A percentile compares a stretch with the other conserved stretches of the same genome.
phyloP scores from a whole-genome alignment of 1,140 invertebrate genomes.

The Neelides sp. region DNA sequence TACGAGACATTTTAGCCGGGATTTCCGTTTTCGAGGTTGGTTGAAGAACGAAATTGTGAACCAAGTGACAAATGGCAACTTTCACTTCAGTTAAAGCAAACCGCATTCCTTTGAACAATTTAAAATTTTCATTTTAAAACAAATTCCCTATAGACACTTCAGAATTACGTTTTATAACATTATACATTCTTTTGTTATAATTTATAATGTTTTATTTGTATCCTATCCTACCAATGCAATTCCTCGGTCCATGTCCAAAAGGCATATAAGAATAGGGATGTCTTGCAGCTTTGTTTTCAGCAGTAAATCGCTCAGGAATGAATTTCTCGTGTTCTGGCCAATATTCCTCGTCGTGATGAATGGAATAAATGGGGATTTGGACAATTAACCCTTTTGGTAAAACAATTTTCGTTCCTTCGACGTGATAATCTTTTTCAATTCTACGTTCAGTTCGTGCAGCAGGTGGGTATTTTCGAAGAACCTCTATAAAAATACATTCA shows the following conservation, averaged over 20 bases:
- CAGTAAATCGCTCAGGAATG: slow-evolving; percentile 46
- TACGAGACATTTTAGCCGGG: no score
- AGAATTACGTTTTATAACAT: no score
- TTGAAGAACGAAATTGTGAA: slow-evolving; percentile 14
- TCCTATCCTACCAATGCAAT: slow-evolving; percentile 45
- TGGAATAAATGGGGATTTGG: slow-evolving; percentile 34
- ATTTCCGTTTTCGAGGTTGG: slow-evolving; percentile 13
- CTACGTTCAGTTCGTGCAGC: slow-evolving; percentile 37
- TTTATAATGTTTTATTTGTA: no score
- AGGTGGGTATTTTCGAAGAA: slow-evolving; percentile 45
- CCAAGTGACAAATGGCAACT: slow-evolving; percentile 9
- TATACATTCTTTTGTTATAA: no score
- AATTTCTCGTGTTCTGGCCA: slow-evolving; percentile 40
- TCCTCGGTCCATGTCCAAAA: slow-evolving; percentile 44
- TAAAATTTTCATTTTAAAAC: no score
- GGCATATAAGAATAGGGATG: slow-evolving; percentile 40
- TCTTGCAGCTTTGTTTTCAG: slow-evolving; percentile 34
- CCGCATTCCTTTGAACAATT: no score
- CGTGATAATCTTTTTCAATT: slow-evolving; percentile 38
- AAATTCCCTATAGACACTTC: no score
- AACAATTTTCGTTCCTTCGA: slow-evolving; percentile 37
- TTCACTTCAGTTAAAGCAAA: slow-evolving; percentile 18
- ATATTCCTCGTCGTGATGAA: slow-evolving; percentile 41
- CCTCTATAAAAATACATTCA: slow-evolving; percentile 37
- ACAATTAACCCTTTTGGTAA: slow-evolving; percentile 34